These are phyloP conservation scores for Monopis laevigella DNA, from an alignment of 2,888 invertebrate genomes.

Conservation along the genomic window DNA sequence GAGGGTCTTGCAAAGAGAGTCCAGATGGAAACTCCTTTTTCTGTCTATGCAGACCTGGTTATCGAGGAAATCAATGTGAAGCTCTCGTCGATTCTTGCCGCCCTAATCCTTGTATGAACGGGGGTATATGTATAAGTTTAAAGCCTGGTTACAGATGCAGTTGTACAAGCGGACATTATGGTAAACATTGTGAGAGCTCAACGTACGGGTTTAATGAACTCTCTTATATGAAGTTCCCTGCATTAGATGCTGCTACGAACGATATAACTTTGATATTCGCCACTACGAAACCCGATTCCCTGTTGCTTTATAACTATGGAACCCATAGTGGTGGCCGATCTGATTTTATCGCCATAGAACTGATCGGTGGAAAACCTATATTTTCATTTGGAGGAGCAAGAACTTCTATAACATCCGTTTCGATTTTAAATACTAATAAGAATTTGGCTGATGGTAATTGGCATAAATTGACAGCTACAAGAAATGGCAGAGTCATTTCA, in stretches of 20 bases:
- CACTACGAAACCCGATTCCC: slow-evolving; percentile 85
- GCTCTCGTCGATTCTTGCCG: slow-evolving; percentile 88
- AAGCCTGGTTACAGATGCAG: slow-evolving; percentile 88
- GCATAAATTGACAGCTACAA: slow-evolving; percentile 91
- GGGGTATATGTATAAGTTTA: slow-evolving; percentile 87
- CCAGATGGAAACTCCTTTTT: slow-evolving; percentile 89
- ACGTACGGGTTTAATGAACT: slow-evolving; percentile 90
- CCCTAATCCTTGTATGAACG: slow-evolving; percentile 92
- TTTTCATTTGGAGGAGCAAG: slow-evolving; percentile 92
- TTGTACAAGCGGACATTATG: slow-evolving; percentile 89
- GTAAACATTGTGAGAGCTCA: slow-evolving; percentile 89
- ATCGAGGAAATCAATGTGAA: slow-evolving; percentile 91
- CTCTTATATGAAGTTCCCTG: slow-evolving; percentile 89
- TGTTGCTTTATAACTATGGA: slow-evolving; percentile 93
- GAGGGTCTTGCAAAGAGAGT: slow-evolving; percentile 90
- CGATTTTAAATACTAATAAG: slow-evolving; percentile 70
- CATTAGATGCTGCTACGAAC: slow-evolving; percentile 88
- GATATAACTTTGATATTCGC: slow-evolving; percentile 92
- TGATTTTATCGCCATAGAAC: slow-evolving; percentile 92
- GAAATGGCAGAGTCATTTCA: slow-evolving; percentile 89
- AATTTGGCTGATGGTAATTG: slow-evolving; percentile 87
- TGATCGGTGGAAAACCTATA: slow-evolving; percentile 82
- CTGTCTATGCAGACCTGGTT: slow-evolving; percentile 91
- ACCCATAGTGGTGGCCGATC: slow-evolving; percentile 87
- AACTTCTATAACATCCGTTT: slow-evolving; percentile 85